Percentiles rank a stretch among this genome's conserved stretches.
These are phyloP conservation scores for Portevinia maculata DNA, from an alignment of 2,888 invertebrate species.

Conservation along the genomic window DNA sequence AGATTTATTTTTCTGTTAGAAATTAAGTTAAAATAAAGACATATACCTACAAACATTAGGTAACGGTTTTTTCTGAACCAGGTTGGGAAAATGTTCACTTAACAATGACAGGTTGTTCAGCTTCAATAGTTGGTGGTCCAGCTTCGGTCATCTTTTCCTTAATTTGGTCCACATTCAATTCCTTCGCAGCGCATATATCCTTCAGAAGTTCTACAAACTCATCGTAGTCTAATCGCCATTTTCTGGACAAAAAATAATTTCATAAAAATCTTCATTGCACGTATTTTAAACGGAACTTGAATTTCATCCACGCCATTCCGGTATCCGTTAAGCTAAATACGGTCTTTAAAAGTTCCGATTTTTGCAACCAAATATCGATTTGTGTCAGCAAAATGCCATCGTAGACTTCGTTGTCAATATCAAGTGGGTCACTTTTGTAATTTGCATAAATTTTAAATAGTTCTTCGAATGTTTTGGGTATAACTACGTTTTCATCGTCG, in stretches of 20 bases:
- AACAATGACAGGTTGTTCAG: conserved; percentile 66
- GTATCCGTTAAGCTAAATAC: conserved; percentile 77
- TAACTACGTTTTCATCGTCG: conserved; percentile 77
- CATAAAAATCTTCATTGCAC: conserved; percentile 14
- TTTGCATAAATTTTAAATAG: conserved; percentile 77
- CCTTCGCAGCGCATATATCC: conserved; percentile 73
- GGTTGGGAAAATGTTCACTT: conserved; percentile 51
- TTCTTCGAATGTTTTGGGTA: conserved; percentile 77
- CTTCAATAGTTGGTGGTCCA: conserved; percentile 73
- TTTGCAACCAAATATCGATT: conserved; percentile 77
- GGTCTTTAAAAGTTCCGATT: conserved; percentile 76
- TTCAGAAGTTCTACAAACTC: conserved; percentile 77
- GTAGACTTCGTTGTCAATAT: conserved; percentile 76
- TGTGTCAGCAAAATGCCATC: conserved; percentile 78
- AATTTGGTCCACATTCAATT: conserved; percentile 71
- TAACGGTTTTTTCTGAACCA: background rate
- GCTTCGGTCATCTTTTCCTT: conserved; percentile 75
- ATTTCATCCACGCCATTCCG: conserved; percentile 78
- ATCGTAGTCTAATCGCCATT: conserved; percentile 78
- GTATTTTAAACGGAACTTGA: conserved; percentile 74
- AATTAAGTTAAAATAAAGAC: conserved; percentile 37
- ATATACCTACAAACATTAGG: too few species aligned
- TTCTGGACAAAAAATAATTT: too few species aligned
- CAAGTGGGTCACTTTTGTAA: conserved; percentile 74
- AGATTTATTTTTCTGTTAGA: conserved; percentile 7